Evolutionary conservation across 2,888 invertebrate genomes (phyloP).

Genomic region (Flabesymbios commensalis): DNA sequence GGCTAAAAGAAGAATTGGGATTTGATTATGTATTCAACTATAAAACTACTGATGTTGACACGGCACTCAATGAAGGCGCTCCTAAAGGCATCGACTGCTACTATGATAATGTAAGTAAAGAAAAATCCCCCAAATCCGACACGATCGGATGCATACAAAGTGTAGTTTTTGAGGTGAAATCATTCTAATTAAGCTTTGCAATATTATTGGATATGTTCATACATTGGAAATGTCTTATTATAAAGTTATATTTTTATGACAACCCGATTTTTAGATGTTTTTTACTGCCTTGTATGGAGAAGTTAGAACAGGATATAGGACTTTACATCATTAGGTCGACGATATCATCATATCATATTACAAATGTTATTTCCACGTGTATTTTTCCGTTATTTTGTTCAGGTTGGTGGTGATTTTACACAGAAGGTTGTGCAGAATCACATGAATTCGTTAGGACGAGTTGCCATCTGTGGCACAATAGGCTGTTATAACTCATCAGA

Average conservation of each 20-base stretch:
- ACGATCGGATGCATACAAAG: too few species aligned
- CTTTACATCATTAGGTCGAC: too few species aligned
- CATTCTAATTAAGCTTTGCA: too few species aligned
- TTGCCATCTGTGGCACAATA: constrained; percentile 71
- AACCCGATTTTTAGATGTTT: constrained; percentile 66
- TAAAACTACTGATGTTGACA: constrained; percentile 67
- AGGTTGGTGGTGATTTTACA: constrained; percentile 74
- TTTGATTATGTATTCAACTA: constrained; percentile 76
- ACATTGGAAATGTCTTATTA: too few species aligned
- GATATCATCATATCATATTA: too few species aligned
- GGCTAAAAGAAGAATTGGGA: constrained; percentile 70
- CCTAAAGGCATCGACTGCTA: constrained; percentile 77
- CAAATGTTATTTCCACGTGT: not conserved
- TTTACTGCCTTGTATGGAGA: too few species aligned
- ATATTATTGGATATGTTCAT: too few species aligned
- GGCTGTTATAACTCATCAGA: constrained; percentile 67
- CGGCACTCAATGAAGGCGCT: constrained; percentile 68
- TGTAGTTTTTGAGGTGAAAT: too few species aligned
- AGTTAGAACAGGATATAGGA: too few species aligned
- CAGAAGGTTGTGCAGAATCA: constrained; percentile 66
- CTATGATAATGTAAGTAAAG: constrained; percentile 73
- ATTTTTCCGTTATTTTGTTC: too few species aligned
- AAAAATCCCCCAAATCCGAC: too few species aligned
- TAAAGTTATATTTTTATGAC: constrained; percentile 27
- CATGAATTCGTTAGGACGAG: constrained; percentile 70